Percentiles rank a stretch among this genome's conserved stretches.
Evolutionary conservation across 2,797 vertebrate species (phyloP).

Genomic region (Notolabrus celidotus): DNA sequence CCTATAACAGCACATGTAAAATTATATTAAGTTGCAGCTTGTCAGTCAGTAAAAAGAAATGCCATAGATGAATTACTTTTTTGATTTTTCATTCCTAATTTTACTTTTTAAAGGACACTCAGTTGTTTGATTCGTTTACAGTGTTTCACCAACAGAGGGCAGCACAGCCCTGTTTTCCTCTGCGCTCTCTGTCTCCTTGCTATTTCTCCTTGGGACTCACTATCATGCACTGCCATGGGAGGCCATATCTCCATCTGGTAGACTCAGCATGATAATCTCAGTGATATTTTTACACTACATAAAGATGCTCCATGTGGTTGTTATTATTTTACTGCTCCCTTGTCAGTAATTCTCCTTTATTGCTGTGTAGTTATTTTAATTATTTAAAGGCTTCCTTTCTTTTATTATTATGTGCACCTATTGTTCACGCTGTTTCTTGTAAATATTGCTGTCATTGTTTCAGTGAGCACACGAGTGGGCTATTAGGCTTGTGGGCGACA

Average conservation of each 20-base stretch:
- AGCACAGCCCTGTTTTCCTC: conserved; percentile 25
- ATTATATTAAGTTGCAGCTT: not conserved
- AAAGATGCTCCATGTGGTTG: conserved; percentile 21
- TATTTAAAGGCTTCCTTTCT: conserved; percentile 21
- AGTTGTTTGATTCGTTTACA: not conserved
- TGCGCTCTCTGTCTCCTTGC: conserved; percentile 40
- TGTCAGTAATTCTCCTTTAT: conserved; percentile 4
- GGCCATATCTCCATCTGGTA: conserved; percentile 76
- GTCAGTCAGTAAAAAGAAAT: not conserved
- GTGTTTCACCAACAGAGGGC: conserved; percentile 62
- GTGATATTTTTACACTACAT: conserved; percentile 60
- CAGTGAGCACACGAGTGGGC: conserved; percentile 56
- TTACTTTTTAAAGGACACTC: not conserved
- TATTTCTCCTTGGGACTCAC: conserved; percentile 64
- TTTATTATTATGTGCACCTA: conserved; percentile 23
- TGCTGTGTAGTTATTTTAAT: conserved; percentile 9
- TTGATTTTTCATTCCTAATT: not conserved
- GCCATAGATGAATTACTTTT: no score
- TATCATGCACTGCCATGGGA: conserved; percentile 65
- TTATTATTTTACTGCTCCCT: not conserved
- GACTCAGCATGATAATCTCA: conserved; percentile 58
- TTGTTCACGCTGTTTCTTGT: conserved; percentile 52
- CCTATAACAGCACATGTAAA: no score
- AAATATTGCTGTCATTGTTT: conserved; percentile 51
- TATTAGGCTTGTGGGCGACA: conserved; percentile 51